Base-by-base conservation (phyloP, 2,797 vertebrate genomes). In the Oreortyx pictus region DNA sequence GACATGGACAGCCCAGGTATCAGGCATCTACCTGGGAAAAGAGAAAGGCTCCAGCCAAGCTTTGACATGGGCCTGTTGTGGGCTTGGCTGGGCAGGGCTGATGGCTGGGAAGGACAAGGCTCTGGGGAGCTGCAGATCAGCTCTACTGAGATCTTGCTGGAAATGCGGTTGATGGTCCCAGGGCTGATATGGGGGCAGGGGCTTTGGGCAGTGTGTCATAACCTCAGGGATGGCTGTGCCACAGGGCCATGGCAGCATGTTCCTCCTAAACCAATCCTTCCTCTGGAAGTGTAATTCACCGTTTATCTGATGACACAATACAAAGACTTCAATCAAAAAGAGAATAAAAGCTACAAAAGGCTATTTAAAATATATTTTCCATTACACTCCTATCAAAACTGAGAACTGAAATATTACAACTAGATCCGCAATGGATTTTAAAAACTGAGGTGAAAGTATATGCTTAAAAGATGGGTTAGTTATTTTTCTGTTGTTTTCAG, bases 41-140 rank as follows among this genome's bases (percentile, higher is more conserved):
- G 41, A 24, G 84, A 73, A 0, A 0, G 37, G 20, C 17, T 22
- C 49, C 33, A 8, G 6, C 9, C 2, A 3, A 23, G 3, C 5
- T 39, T 46, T 29, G 27, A 57, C 1, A 0, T 3, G 6, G 15
- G 7, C 11, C 18, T 49, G 37, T 2, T 10, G 15, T 6, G 49
- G n/a, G 22, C 2, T 2, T 1, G 0, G 15, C 7, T 73, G 67
- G 47, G 4, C 2, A 11, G 25, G 18, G 3, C 12, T 29, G 13
- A 5, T 12, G 6, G 8, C 11, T 3, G 1, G n/a, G 9, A 18
- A 80, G 17, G 12, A 2, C 8, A 10, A 31, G 18, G n/a, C 24
- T 86, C 24, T 44, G 29, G 7, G 50, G 6, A 92, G 11, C 23
- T 39, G 68, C 31, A 64, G 24, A 49, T 0, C 1, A 12, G 20